Evolutionary conservation across 2,797 vertebrate genomes (phyloP), one percentile per base, ranked within the genome.

Genomic region (Labroides dimidiatus): DNA sequence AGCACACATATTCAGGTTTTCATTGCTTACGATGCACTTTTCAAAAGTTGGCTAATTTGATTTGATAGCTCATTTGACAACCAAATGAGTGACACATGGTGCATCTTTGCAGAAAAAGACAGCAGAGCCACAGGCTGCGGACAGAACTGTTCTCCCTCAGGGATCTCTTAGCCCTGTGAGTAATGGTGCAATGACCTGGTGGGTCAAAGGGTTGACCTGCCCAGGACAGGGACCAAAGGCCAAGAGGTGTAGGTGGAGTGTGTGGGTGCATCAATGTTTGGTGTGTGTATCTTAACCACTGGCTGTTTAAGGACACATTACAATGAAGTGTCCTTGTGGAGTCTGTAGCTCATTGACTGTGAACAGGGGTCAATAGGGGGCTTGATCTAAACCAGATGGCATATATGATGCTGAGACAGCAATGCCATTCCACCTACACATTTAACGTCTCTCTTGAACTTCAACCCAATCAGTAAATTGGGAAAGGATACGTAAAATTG

Each of bases 201-300:
- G 45, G 84, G 88, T 91, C 83, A 89, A 81, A 87, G 88, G 81
- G 55, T 74, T 82, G 85, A 78, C 85, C 86, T 75, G 41, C 45
- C 48, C 60, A 78, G 86, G 91, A 84, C 86, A 82, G 60, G 69
- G 69, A 42, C 6, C 79, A 68, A 55, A 81, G 76, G 85, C 66
- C 75, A 78, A 59, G 75, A 64, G 43, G 50, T 73, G 85, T 88
- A 80, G 77, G 83, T 76, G 77, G 75, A 7, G 62, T 61, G 57
- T 21, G 84, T 86, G 81, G 85, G 87, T 45, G 84, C 82, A 55
- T 86, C 64, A 47, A 15, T 83, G 69, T 77, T 68, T 77, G 67
- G 67, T 55, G 56, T 19, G 12, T 80, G 69, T 81, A 69, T 78
- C 70, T 60, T 75, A 81, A 82, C 75, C 62, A 50, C 72, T 79